Base-by-base conservation (phyloP, 2,797 vertebrate species). In the Momotus momota region DNA sequence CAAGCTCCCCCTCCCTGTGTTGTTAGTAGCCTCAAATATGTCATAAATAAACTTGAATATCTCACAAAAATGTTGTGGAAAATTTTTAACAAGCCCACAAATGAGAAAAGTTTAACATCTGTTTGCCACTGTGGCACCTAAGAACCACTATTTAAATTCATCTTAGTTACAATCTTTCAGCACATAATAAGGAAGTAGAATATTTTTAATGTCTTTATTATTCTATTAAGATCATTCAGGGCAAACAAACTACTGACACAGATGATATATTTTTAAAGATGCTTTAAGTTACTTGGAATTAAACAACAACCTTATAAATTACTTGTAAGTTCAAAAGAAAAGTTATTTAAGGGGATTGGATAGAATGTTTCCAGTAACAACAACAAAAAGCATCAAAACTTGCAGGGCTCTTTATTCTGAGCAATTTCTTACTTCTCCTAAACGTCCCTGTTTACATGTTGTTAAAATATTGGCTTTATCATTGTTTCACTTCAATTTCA, bases 321-420 rank as follows among this genome's bases (percentile, higher is more conserved):
- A 18, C 3, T 43, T 55, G 7, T 22, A 61, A 49, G 10, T 65
- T 61, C 18, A 75, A 91, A 88, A 88, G 6, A 58, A 77, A 75
- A 20, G 1, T 0, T 54, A 1, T 57, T 38, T 4, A 43, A 84
- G n/a, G 7, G 1, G 6, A 51, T 22, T 25, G 22, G 31, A 33
- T 10, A 71, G 4, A 67, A 41, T 21, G 21, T 52, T 86, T 78
- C 10, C 3, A 41, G 26, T 52, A 2, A 29, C 25, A 17, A 41
- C 11, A 60, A 54, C 17, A 52, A n/a, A 23, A 23, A 33, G 0
- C 0, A 38, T 3, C 3, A 43, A n/a, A 62, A 31, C 2, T 27
- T 61, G 12, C 14, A 43, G 20, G 0, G 7, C 2, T 4, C 14
- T 81, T 80, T 40, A 49, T 49, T 64, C 20, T 62, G 26, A 84